Evolutionary conservation across 2,113 vertebrate species (phyloP), one percentile per base, ranked within the genome.

Genomic region (Euleptes europaea): DNA sequence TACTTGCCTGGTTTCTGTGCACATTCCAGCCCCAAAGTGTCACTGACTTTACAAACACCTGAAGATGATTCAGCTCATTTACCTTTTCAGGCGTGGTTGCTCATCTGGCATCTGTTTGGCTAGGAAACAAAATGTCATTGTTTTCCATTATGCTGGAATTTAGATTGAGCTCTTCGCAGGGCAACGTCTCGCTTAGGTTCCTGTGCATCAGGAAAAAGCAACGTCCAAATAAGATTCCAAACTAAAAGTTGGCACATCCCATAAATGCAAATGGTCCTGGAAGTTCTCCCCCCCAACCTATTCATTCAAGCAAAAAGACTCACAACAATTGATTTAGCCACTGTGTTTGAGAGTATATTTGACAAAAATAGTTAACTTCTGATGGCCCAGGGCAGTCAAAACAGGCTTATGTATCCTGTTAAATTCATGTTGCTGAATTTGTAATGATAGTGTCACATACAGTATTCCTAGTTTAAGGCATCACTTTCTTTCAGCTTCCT

Each of bases 401-500:
- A n/a, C n/a, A n/a, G n/a, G n/a, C n/a, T n/a, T n/a, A n/a, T n/a
- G n/a, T n/a, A n/a, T n/a, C n/a, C n/a, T n/a, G n/a, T n/a, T n/a
- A n/a, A n/a, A n/a, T n/a, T 33, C 3, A 54, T 42, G 28, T 83
- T 80, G 15, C 21, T 40, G 17, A 60, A 2, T 2, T 28, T 60
- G 0, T 21, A 35, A 8, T 47, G 15, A 13, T 54, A 15, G n/a
- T 76, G 14, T 81, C 42, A 54, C 33, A 40, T 67, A 11, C 67
- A 10, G 60, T 28, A 44, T 31, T 38, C 26, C 35, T 31, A 15
- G 51, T 79, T 88, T 85, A 84, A 93, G 90, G 38, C 0, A 0
- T 60, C 17, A 83, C 69, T 90, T 60, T 90, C 91, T 87, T 94
- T 85, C 92, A 95, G 94, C 89, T 87, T 94, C 90, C 77, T 89